Percentiles rank a stretch among this genome's conserved stretches.
Evolutionary conservation across 2,888 invertebrate species (phyloP).

Genomic region (Trichopria drosophilae): DNA sequence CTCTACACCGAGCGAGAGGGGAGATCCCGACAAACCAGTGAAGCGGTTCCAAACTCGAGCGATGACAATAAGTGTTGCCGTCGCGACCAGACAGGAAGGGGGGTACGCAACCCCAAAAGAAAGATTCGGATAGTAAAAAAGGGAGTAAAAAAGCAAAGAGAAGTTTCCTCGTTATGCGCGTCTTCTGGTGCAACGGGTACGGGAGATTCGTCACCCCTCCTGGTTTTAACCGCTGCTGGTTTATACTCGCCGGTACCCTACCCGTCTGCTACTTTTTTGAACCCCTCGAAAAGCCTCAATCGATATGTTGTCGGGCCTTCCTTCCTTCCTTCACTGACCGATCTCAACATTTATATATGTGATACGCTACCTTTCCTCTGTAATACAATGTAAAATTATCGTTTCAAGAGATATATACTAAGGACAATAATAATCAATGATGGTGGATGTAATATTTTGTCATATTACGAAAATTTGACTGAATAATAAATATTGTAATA

Average conservation of each 20-base stretch:
- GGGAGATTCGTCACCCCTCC: too few relatives aligned
- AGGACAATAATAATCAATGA: too few relatives aligned
- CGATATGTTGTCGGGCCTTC: conserved; percentile 16
- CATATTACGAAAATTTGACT: too few relatives aligned
- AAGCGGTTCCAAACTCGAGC: conserved; percentile 4
- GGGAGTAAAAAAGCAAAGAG: conserved; percentile 41
- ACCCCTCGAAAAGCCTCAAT: too few relatives aligned
- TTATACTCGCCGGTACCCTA: conserved; percentile 42
- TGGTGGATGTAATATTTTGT: too few relatives aligned
- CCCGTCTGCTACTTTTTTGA: too few relatives aligned
- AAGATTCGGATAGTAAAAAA: conserved; percentile 21
- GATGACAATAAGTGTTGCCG: conserved; percentile 20
- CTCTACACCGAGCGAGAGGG: conserved; percentile 32
- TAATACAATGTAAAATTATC: too few relatives aligned
- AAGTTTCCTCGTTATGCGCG: conserved; percentile 56
- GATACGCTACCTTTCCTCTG: conserved; percentile 19
- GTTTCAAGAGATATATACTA: too few relatives aligned
- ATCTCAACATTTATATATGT: conserved; percentile 31
- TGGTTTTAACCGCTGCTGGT: conserved; percentile 36
- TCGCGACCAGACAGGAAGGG: conserved; percentile 17
- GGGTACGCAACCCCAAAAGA: conserved; percentile 13
- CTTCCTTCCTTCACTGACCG: conserved; percentile 31
- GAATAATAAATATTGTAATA: too few relatives aligned
- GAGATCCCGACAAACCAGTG: background rate
- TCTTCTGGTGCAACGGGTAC: conserved; percentile 50